Evolutionary conservation across 2,888 invertebrate genomes (phyloP), one percentile per base, ranked within the genome.

Genomic region (Apotomis turbidana): DNA sequence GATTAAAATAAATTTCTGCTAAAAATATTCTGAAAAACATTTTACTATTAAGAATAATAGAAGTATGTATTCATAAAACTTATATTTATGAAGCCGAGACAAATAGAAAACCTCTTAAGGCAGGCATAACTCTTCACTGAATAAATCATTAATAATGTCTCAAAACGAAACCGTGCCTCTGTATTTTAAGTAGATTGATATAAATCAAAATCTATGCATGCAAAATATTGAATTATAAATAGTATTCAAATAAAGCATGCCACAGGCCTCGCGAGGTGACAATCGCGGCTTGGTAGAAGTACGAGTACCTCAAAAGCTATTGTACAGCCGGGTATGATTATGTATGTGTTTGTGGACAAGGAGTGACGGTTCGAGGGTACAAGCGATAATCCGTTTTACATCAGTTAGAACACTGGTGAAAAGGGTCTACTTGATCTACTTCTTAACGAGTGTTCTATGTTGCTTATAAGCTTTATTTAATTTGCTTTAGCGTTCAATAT

Each of bases 311-410:
- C 8, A 5, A 61, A 27, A 38, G 46, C 10, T 61, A 61, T 46
- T 10, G 4, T 49, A 57, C 62, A 69, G 69, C 55, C 0, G 54
- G 13, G n/a, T 57, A 27, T 49, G 49, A 8, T 9, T 49, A 49
- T 15, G 44, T n/a, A 66, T 69, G 5, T 38, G 9, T 54, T 54
- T 61, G 49, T 57, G 52, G 54, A 12, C 54, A 36, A 60, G 49
- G 71, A 55, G 66, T 55, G 54, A 71, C 38, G 61, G 15, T 71
- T 67, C 52, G n/a, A 60, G 15, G 8, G 60, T 54, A 15, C 66
- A 60, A 61, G 66, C 55, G 66, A 55, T 61, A 71, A 71, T 54
- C 60, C 46, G 54, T 36, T 70, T 71, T 36, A 49, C 66, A 67
- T 12, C 8, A 70, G 12, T 71, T 66, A 71, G 54, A 66, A 15